Conservation (phyloP, 2,888 invertebrate genomes). For the Limenitis camilla region DNA sequence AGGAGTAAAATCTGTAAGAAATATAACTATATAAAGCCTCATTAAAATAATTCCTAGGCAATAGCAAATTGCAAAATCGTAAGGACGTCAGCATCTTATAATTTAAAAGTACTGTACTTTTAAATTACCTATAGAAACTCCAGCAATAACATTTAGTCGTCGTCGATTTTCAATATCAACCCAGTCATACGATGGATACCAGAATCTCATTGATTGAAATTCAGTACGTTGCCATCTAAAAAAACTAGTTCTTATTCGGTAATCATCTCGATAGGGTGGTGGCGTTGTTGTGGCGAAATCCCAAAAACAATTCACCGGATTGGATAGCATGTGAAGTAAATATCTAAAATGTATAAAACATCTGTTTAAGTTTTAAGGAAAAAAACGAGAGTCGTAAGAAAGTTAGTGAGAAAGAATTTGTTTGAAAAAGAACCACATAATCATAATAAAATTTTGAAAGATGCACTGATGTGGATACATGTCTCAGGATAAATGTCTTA, state of each 20-base stretch:
- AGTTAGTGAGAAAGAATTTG: too few species aligned
- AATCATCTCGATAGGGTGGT: constrained; percentile 7
- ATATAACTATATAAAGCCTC: too few species aligned
- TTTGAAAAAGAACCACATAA: too few species aligned
- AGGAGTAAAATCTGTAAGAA: constrained; percentile 36
- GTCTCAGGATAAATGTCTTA: too few species aligned
- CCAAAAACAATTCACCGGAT: constrained; percentile 21
- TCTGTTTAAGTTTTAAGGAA: too few species aligned
- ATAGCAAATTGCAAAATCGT: not conserved
- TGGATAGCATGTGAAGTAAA: not conserved
- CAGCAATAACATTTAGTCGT: constrained; percentile 17
- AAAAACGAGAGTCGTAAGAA: too few species aligned
- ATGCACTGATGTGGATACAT: too few species aligned
- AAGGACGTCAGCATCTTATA: not conserved
- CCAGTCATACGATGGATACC: constrained; percentile 19
- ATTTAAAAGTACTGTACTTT: not conserved
- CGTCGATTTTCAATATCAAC: constrained; percentile 17
- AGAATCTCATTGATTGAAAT: constrained; percentile 3
- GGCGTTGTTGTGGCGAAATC: constrained; percentile 25
- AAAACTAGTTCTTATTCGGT: constrained; percentile 17
- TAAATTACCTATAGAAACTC: constrained; percentile 24
- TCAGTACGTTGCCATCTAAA: constrained; percentile 28
- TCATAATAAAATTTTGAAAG: too few species aligned
- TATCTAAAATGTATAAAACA: constrained; percentile 18
- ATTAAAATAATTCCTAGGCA: not conserved